Base-by-base conservation (phyloP, 2,888 invertebrate species). In the Cataglyphis cursor region DNA sequence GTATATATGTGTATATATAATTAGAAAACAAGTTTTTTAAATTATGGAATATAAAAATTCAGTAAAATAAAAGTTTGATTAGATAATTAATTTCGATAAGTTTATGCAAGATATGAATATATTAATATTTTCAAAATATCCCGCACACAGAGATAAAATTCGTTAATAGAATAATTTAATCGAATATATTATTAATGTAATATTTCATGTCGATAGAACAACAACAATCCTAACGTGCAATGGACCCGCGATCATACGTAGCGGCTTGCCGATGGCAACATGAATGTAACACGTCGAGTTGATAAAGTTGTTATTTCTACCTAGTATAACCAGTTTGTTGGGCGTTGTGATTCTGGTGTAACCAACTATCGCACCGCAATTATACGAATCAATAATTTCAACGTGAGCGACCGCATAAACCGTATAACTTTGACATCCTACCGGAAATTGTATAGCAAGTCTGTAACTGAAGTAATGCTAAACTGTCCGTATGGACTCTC, bases 241-340 rank as follows among this genome's bases (percentile, higher is more conserved):
- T 31, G 73, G 62, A 35, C 35, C n/a, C 48, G 21, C 31, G n/a
- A 48, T 51, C 35, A 35, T 35, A 35, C 28, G 51, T 35, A 35
- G 38, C 18, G 18, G 48, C 12, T 73, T 44, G 62, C 38, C 61
- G 28, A 64, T 61, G 74, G 81, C 74, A 54, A 78, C 31, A 44
- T 31, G 70, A 81, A 76, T 84, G 68, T 75, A 21, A 81, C 83
- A 88, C 86, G 89, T 88, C 80, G 84, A 85, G 84, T 89, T 88
- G 86, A 89, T 89, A 89, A 88, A 89, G 84, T 84, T 78, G 86
- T 89, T 89, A 88, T 83, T 89, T 85, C 89, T 89, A 85, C 85
- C 81, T 82, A 68, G 82, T 84, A 82, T 88, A 86, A 88, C 85
- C 75, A 82, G 88, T 87, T 89, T 83, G 82, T 84, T 66, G 48